A percentile compares a stretch with the other conserved stretches of the same genome.
phyloP scores from a whole-genome alignment of 2,888 invertebrate species.

The Meiosimyza platycephala region DNA sequence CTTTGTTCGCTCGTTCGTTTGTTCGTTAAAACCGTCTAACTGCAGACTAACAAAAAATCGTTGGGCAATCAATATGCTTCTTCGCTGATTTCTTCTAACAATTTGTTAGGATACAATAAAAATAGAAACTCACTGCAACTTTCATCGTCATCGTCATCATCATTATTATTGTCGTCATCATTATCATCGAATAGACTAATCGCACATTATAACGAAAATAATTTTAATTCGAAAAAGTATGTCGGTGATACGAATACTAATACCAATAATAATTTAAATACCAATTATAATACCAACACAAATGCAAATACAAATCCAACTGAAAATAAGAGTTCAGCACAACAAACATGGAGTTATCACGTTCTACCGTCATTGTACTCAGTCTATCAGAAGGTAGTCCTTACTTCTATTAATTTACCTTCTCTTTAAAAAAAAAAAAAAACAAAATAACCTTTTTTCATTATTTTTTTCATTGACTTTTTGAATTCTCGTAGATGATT shows the following conservation, averaged over 20 bases:
- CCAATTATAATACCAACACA: constrained; percentile 48
- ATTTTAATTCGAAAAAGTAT: constrained; percentile 52
- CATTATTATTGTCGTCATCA: constrained; percentile 53
- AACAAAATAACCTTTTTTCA: constrained; percentile 16
- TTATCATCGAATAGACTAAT: constrained; percentile 46
- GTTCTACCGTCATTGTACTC: constrained; percentile 86
- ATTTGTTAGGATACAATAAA: constrained; percentile 66
- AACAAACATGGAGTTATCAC: constrained; percentile 84
- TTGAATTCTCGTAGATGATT: constrained; percentile 37
- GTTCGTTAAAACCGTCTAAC: constrained; percentile 23
- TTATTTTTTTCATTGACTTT: constrained; percentile 25
- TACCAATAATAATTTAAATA: constrained; percentile 43
- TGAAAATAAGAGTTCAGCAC: constrained; percentile 64
- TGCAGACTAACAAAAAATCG: constrained; percentile 67
- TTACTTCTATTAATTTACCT: constrained; percentile 17
- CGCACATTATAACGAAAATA: constrained; percentile 45
- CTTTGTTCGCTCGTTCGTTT: too few relatives aligned
- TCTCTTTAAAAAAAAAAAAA: constrained; percentile 17
- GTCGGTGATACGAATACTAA: constrained; percentile 57
- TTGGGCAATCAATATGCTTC: constrained; percentile 63
- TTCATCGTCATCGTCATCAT: constrained; percentile 52
- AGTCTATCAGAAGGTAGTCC: constrained; percentile 83
- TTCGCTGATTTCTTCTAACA: constrained; percentile 66
- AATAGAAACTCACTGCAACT: constrained; percentile 63
- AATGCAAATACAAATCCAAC: constrained; percentile 51